Base-by-base conservation (phyloP, 2,113 vertebrate species). In the Smithornis capensis region DNA sequence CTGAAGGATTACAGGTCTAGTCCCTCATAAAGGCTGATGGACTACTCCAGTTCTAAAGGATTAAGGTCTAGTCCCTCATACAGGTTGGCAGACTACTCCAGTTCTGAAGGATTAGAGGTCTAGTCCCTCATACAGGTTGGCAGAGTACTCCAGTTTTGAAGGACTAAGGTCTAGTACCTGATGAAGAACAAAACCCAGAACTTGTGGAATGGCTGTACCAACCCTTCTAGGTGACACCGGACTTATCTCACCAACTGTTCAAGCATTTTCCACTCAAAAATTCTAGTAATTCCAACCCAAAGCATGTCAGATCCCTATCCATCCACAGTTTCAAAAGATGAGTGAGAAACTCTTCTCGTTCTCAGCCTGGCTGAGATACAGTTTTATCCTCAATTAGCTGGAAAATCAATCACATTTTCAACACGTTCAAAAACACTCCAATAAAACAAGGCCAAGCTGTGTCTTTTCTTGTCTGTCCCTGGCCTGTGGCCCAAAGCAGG, bases 351-450 rank as follows among this genome's bases (percentile, higher is more conserved):
- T 33, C 49, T 44, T 77, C 44, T 60, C 8, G 9, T 55, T 88
- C 78, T 70, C 62, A 35, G 18, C 21, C 49, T 47, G 38, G 49
- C 6, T 38, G 40, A 89, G 57, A 75, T 76, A 56, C 0, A 77
- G 70, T 19, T 87, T 82, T 65, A 38, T 7, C 37, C 64, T 73
- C 60, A 69, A 45, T 59, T 67, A 91, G 33, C 57, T 90, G 59
- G 82, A 69, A 87, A 90, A 95, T 69, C 87, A 91, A 95, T 57
- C 71, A 52, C 27, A 52, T 65, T 96, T 95, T 86, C 92, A 96
- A 76, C 88, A 83, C 6, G 31, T 59, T 59, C 1, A 9, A 83
- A 69, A 88, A 53, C 76, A 76, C 62, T 64, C 23, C 11, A 24
- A 35, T 82, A 67, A 68, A 44, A 4, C 75, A 90, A 77, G 19